Conservation (phyloP, 2,888 invertebrate genomes). For the Pocota personata region DNA sequence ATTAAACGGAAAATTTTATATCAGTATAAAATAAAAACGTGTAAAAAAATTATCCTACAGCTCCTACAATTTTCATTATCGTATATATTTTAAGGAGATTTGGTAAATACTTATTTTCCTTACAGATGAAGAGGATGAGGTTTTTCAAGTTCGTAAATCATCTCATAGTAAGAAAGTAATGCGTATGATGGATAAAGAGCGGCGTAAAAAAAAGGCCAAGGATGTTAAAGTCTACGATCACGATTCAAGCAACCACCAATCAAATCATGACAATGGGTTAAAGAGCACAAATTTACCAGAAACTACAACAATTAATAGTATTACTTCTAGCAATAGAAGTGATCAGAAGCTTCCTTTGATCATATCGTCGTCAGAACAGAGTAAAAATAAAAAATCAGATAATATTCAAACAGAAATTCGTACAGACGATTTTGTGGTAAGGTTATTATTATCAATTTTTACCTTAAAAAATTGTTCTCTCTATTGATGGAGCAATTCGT, state of each 20-base stretch:
- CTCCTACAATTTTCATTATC: not conserved
- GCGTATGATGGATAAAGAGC: conserved; percentile 92
- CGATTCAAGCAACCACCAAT: conserved; percentile 61
- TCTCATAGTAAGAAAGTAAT: conserved; percentile 95
- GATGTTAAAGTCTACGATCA: conserved; percentile 76
- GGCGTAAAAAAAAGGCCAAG: conserved; percentile 82
- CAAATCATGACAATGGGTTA: conserved; percentile 3
- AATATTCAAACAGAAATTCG: conserved; percentile 87
- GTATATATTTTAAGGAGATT: not conserved
- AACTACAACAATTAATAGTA: conserved; percentile 7
- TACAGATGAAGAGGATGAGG: conserved; percentile 90
- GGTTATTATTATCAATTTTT: conserved; percentile 81
- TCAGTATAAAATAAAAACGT: too few relatives aligned
- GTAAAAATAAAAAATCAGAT: conserved; percentile 83
- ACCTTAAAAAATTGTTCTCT: conserved; percentile 5
- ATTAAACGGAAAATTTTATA: too few relatives aligned
- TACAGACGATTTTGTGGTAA: conserved; percentile 88
- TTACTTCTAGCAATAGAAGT: conserved; percentile 12
- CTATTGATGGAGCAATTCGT: conserved; percentile 27
- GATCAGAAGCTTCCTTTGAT: conserved; percentile 41
- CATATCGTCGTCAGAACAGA: conserved; percentile 75
- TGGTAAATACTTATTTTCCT: conserved; percentile 44
- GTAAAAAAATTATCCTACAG: not conserved
- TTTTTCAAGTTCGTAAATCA: conserved; percentile 97
- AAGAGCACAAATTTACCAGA: not conserved